Percentiles rank a stretch among this genome's conserved stretches.
Conservation (phyloP, 1,140 invertebrate species). For the Augochlora pura region DNA sequence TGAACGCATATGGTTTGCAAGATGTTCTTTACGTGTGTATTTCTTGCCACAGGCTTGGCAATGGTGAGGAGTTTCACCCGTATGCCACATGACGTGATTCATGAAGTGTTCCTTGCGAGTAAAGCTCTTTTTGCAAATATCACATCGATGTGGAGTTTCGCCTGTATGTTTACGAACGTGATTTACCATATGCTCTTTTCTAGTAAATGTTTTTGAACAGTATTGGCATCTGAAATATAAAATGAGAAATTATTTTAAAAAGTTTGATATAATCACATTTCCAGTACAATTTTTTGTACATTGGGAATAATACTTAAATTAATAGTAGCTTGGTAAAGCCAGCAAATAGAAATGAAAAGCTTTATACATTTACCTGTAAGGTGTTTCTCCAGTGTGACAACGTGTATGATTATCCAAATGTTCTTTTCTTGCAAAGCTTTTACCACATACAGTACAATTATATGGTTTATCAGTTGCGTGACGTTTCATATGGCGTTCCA, state of each 20-base stretch:
- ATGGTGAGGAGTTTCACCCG: slow-evolving; percentile 87
- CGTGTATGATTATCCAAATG: slow-evolving; percentile 91
- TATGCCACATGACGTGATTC: slow-evolving; percentile 85
- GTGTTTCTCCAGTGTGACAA: slow-evolving; percentile 92
- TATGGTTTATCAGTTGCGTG: slow-evolving; percentile 91
- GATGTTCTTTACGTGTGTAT: slow-evolving; percentile 88
- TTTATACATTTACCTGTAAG: slow-evolving; percentile 81
- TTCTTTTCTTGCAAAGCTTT: slow-evolving; percentile 92
- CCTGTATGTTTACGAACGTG: slow-evolving; percentile 87
- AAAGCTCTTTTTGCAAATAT: slow-evolving; percentile 86
- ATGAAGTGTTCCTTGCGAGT: slow-evolving; percentile 86
- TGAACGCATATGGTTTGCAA: slow-evolving; percentile 88
- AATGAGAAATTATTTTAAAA: neutral
- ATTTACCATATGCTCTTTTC: slow-evolving; percentile 85
- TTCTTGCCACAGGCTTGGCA: slow-evolving; percentile 89
- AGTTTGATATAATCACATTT: no score
- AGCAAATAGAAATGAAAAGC: neutral
- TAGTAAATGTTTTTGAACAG: slow-evolving; percentile 86
- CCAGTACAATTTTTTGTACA: no score
- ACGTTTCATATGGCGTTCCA: slow-evolving; percentile 88
- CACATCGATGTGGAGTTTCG: slow-evolving; percentile 87
- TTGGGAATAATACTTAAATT: no score
- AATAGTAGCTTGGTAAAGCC: no score
- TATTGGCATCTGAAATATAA: slow-evolving; percentile 79
- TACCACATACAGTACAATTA: slow-evolving; percentile 90